phyloP scores from a whole-genome alignment of 2,797 vertebrate species.

The Holocentrus rufus region DNA sequence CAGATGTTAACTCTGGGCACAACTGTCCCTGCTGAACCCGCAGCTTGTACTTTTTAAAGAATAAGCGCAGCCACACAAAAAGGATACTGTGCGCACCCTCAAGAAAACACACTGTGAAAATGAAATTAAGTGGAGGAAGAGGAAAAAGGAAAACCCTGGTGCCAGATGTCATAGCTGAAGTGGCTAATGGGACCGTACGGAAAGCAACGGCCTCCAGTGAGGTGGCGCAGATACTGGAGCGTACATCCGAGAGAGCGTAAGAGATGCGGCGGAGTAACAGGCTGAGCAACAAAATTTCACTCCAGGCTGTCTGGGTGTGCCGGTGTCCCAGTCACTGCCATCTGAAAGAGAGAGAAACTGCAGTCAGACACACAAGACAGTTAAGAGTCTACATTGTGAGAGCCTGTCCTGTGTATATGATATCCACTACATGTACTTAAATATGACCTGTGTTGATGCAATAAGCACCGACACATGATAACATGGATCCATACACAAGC shows the following conservation, averaged over 20 bases:
- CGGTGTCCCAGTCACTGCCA: slow-evolving; percentile 52
- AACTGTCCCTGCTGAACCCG: slow-evolving; percentile 46
- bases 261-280: slow-evolving; percentile 50
- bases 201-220: slow-evolving; percentile 61
- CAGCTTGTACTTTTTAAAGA: slow-evolving; percentile 48
- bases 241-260: slow-evolving; percentile 47
- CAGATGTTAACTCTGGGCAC: slow-evolving; percentile 59
- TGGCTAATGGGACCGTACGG: slow-evolving; percentile 56
- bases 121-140: slow-evolving; percentile 54
- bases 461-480: not conserved
- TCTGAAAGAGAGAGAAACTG: slow-evolving; percentile 42
- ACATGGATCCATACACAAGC: slow-evolving; percentile 5
- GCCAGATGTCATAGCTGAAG: slow-evolving; percentile 75
- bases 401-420: not conserved
- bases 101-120: slow-evolving; percentile 56
- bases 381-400: too few species aligned
- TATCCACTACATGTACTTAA: not conserved
- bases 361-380: slow-evolving; percentile 24
- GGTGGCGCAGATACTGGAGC: slow-evolving; percentile 66
- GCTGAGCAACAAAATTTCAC: slow-evolving; percentile 46
- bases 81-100: slow-evolving; percentile 45
- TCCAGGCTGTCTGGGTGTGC: slow-evolving; percentile 48
- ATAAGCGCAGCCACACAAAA: slow-evolving; percentile 46
- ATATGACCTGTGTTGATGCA: slow-evolving; percentile 1
- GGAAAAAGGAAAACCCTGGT: slow-evolving; percentile 58